These are phyloP conservation scores for Lithophane socia DNA, from an alignment of 2,888 invertebrate genomes.

Conservation along the genomic window DNA sequence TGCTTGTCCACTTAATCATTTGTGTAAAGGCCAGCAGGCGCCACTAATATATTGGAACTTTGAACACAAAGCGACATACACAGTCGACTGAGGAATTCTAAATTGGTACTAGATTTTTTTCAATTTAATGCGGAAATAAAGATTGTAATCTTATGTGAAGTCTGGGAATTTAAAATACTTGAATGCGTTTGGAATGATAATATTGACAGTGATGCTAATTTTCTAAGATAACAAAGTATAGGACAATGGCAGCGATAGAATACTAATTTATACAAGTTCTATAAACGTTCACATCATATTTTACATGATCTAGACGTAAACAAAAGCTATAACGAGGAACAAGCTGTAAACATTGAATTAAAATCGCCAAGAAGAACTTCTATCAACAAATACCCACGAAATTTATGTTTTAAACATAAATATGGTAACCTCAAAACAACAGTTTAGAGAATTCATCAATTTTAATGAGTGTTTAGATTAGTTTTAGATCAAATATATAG, in stretches of 20 bases:
- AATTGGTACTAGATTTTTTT: constrained; percentile 28
- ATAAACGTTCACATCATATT: constrained; percentile 26
- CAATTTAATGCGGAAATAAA: constrained; percentile 43
- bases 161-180: constrained; percentile 38
- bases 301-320: constrained; percentile 33
- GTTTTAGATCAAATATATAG: constrained; percentile 65
- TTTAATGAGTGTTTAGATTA: constrained; percentile 68
- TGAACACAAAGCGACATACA: constrained; percentile 42
- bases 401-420: constrained; percentile 56
- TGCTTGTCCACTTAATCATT: constrained; percentile 59
- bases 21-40: constrained; percentile 52
- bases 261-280: constrained; percentile 16
- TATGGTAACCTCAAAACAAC: constrained; percentile 62
- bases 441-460: constrained; percentile 66
- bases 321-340: constrained; percentile 49
- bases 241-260: not conserved
- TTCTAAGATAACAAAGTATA: constrained; percentile 2
- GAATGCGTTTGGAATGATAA: constrained; percentile 44
- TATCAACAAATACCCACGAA: constrained; percentile 45
- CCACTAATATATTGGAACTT: constrained; percentile 50
- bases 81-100: constrained; percentile 35
- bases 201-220: not conserved
- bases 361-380: constrained; percentile 41
- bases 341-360: constrained; percentile 49
- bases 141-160: constrained; percentile 24